Evolutionary conservation across 1,140 invertebrate genomes (phyloP).

Genomic region (Fragariocoptes setiger): DNA sequence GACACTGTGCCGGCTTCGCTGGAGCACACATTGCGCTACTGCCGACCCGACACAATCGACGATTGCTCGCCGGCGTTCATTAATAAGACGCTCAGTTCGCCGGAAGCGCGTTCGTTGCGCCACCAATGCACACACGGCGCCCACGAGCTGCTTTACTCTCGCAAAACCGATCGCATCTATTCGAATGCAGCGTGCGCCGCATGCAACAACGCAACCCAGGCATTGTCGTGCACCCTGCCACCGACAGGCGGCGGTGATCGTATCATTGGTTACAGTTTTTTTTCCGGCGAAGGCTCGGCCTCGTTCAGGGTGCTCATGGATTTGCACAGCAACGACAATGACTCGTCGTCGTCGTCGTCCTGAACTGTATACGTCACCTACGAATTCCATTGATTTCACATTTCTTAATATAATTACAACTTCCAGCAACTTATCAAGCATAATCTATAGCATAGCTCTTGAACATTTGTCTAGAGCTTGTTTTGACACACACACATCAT

Average conservation of each 20-base stretch:
- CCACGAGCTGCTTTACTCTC: not conserved
- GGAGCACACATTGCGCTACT: not conserved
- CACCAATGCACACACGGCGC: not conserved
- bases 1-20: not conserved
- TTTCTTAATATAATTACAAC: no score
- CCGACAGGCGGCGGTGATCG: not conserved
- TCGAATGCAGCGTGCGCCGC: not conserved
- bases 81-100: not conserved
- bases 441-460: no score
- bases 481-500: no score
- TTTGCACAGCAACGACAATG: not conserved
- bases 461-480: no score
- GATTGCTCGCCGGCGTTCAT: not conserved
- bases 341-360: no score
- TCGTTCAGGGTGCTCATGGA: not conserved
- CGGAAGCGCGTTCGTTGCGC: not conserved
- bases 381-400: no score
- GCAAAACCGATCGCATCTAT: not conserved
- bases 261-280: not conserved
- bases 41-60: not conserved
- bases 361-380: no score
- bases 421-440: no score
- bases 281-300: not conserved
- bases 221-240: not conserved
- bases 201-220: not conserved